Conservation (phyloP, 2,888 invertebrate species). For the Diarsia dahlii region DNA sequence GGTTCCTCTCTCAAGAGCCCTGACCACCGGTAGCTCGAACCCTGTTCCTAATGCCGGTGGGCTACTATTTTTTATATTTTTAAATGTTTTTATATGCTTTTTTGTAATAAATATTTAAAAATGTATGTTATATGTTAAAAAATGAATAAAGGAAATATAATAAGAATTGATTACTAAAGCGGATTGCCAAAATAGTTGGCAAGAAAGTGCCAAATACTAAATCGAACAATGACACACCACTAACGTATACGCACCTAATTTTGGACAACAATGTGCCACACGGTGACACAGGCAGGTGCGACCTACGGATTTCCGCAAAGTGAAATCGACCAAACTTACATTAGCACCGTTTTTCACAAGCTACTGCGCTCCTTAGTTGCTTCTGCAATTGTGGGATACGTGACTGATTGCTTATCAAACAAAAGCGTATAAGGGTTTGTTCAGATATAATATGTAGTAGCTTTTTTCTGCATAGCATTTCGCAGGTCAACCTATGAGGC, state of each 20-base stretch:
- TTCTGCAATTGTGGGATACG: slow-evolving; percentile 83
- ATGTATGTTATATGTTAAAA: no score
- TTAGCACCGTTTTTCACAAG: slow-evolving; percentile 22
- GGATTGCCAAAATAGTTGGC: neutral
- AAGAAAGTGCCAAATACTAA: slow-evolving; percentile 33
- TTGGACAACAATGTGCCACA: slow-evolving; percentile 12
- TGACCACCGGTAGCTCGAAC: no score
- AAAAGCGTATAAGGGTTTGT: neutral
- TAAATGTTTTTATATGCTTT: no score
- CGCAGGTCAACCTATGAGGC: no score
- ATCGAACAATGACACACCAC: slow-evolving; percentile 35
- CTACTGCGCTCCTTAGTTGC: neutral
- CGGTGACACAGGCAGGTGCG: slow-evolving; percentile 20
- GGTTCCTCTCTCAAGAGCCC: no score
- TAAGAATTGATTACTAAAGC: no score
- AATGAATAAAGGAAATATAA: no score
- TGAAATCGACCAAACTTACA: slow-evolving; percentile 41
- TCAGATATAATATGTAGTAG: neutral
- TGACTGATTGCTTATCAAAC: neutral
- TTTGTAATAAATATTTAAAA: no score
- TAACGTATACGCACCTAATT: slow-evolving; percentile 6
- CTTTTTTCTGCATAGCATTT: no score
- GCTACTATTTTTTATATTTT: no score
- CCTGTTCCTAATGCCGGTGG: no score
- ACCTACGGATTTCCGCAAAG: slow-evolving; percentile 42